phyloP scores from a whole-genome alignment of 2,797 vertebrate species.

The Kryptolebias ocellatus region DNA sequence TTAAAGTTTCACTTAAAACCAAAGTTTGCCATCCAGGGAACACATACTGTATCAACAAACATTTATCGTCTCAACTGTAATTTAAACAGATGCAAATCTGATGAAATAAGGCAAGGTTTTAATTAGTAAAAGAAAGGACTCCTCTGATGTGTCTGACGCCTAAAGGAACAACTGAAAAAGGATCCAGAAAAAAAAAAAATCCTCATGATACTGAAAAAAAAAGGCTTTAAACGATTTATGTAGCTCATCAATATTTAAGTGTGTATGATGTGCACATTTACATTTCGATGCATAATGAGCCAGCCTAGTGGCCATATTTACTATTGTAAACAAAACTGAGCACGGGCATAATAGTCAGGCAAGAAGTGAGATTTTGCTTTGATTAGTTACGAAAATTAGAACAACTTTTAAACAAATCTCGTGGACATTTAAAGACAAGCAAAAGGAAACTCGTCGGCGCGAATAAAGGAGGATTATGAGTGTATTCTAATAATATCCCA shows the following conservation, averaged over 20 bases:
- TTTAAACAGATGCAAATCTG: constrained; percentile 71
- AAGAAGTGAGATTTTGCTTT: constrained; percentile 6
- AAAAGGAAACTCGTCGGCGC: constrained; percentile 1
- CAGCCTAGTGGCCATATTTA: constrained; percentile 74
- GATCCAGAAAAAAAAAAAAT: constrained; percentile 52
- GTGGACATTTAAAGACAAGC: neutral
- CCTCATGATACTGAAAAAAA: constrained; percentile 45
- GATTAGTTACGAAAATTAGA: constrained; percentile 1
- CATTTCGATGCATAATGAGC: constrained; percentile 55
- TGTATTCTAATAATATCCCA: too few relatives aligned
- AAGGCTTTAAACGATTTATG: constrained; percentile 63
- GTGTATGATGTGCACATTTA: constrained; percentile 61
- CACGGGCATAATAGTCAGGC: constrained; percentile 48
- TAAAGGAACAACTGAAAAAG: constrained; percentile 58
- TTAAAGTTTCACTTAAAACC: neutral
- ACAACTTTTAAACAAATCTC: neutral
- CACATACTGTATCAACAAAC: constrained; percentile 65
- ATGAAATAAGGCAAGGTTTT: constrained; percentile 67
- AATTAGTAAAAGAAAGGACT: constrained; percentile 70
- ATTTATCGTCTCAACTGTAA: constrained; percentile 61
- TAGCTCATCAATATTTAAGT: constrained; percentile 68
- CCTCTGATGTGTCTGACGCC: constrained; percentile 67
- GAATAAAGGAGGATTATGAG: too few relatives aligned
- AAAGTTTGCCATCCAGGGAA: constrained; percentile 42
- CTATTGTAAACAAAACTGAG: constrained; percentile 65